These are phyloP conservation scores for Lamellibrachia columna DNA, from an alignment of 2,888 invertebrate genomes.

Conservation along the genomic window DNA sequence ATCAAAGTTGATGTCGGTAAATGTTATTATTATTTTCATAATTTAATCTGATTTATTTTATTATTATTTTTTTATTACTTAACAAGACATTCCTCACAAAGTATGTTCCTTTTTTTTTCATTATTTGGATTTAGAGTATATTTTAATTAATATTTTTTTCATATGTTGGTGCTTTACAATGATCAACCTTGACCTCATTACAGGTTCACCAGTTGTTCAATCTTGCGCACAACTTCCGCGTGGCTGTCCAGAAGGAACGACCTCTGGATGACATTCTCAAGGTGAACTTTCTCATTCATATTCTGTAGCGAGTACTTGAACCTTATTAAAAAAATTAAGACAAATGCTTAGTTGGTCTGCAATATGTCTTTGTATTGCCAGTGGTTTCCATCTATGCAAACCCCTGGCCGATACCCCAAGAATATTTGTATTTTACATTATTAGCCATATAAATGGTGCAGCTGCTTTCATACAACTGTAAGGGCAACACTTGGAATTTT, in stretches of 20 bases:
- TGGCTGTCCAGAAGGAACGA: constrained; percentile 83
- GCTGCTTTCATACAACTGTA: too few species aligned
- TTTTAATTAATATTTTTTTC: neutral
- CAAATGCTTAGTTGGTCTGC: too few species aligned
- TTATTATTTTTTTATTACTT: too few species aligned
- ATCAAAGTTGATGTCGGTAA: neutral
- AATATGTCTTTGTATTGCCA: too few species aligned
- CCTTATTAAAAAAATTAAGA: too few species aligned
- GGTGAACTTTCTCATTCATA: constrained; percentile 60
- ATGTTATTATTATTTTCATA: neutral
- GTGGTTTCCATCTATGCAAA: too few species aligned
- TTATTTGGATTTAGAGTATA: neutral
- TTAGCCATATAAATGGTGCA: too few species aligned
- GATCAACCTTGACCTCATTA: constrained; percentile 29
- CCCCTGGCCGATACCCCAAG: too few species aligned
- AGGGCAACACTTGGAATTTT: too few species aligned
- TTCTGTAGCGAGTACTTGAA: too few species aligned
- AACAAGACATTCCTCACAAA: neutral
- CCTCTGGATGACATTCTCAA: constrained; percentile 85
- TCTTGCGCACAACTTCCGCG: constrained; percentile 84
- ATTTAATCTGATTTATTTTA: too few species aligned
- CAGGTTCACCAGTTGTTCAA: constrained; percentile 90
- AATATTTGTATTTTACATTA: too few species aligned
- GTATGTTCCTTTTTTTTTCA: neutral
- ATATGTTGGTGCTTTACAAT: neutral